Percentiles rank a stretch among this genome's conserved stretches.
Evolutionary conservation across 2,888 invertebrate species (phyloP).

Genomic region (Cylindroiulus punctatus): DNA sequence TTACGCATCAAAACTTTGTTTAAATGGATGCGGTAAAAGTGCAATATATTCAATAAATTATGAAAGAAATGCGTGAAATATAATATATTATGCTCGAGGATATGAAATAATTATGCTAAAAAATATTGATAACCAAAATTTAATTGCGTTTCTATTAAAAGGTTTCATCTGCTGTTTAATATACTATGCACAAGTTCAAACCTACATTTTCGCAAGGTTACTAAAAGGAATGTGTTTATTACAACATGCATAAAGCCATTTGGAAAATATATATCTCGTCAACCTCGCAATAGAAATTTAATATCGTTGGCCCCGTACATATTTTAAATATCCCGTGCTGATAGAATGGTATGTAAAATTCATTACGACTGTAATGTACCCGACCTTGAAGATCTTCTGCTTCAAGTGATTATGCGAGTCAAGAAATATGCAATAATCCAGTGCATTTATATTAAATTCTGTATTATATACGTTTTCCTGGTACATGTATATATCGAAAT

Average conservation of each 20-base stretch:
- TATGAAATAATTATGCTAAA: no score
- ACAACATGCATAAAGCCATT: not conserved
- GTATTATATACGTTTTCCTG: not conserved
- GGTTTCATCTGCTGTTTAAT: no score
- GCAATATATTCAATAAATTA: no score
- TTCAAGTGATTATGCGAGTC: not conserved
- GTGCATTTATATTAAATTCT: slow-evolving; percentile 40
- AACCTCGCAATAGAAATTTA: not conserved
- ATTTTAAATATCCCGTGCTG: not conserved
- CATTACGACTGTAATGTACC: not conserved
- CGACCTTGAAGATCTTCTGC: not conserved
- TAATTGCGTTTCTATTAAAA: no score
- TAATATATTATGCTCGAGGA: no score
- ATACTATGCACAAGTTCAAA: no score
- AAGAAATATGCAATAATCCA: not conserved
- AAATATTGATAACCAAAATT: no score
- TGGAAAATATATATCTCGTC: not conserved
- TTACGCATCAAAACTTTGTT: no score
- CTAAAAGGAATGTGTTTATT: not conserved
- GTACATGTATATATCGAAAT: not conserved
- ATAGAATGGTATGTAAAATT: no score
- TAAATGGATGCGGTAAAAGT: no score
- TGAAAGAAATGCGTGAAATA: no score
- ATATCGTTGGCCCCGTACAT: not conserved
- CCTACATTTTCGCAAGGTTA: not conserved